Evolutionary conservation across 2,888 invertebrate species (phyloP), one percentile per base, ranked within the genome.

Genomic region (Pasiphila rectangulata): DNA sequence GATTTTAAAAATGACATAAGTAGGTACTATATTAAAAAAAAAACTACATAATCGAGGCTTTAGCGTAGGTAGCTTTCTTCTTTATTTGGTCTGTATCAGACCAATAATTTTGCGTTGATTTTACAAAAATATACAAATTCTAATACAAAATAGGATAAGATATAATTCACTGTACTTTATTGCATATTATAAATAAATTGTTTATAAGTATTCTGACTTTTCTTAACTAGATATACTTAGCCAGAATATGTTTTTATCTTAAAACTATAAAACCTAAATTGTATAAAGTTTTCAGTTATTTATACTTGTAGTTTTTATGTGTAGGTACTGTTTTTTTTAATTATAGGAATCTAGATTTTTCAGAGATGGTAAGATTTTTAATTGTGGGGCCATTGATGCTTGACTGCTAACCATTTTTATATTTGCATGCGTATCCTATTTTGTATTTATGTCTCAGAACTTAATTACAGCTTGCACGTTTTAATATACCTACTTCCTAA

Each of bases 81-180:
- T 64, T 71, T n/a, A n/a, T n/a, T n/a, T 82, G 83, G 76, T 86
- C 86, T 87, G 86, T 82, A 86, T 86, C 86, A 86, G 86, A 86
- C 75, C 79, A 75, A 69, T 58, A 66, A 57, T 56, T 30, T 24
- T 53, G 17, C 10, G 49, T 47, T 54, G 46, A 43, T 55, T 51
- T 48, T 46, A 48, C 49, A 51, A 51, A 52, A 42, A 20, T 40
- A 12, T 51, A 48, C 45, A 53, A 46, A 48, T 39, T 21, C 32
- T 36, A 36, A 29, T 49, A 46, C 35, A 39, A 52, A 44, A 41
- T 46, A 49, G 43, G 25, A n/a, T 21, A 29, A 15, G 39, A 30
- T 49, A 46, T 38, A 23, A 35, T 38, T 45, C 54, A 62, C 50
- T 66, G 59, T 66, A 63, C 59, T 54, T 57, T 58, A 53, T 63